Evolutionary conservation across 2,797 vertebrate genomes (phyloP).

Genomic region (Bradypus variegatus): DNA sequence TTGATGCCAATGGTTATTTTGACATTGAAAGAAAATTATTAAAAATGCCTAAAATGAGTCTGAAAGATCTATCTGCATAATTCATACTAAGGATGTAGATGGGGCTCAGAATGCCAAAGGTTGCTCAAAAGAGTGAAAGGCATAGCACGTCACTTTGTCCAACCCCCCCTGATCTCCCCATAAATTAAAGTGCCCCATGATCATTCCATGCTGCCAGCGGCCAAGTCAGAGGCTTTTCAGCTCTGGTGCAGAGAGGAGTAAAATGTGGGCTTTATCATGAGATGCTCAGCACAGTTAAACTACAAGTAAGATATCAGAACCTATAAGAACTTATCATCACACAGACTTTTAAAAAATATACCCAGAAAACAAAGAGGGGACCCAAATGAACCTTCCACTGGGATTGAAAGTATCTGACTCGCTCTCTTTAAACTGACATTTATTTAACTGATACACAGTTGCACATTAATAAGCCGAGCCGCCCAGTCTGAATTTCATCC

Average conservation of each 20-base stretch:
- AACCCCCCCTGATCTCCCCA: background rate
- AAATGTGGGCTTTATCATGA: background rate
- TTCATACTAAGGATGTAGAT: background rate
- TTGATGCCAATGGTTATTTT: conserved; percentile 11
- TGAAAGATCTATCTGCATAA: background rate
- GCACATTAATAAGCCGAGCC: background rate
- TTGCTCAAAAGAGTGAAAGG: background rate
- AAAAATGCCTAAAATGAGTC: conserved; percentile 16
- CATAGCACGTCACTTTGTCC: background rate
- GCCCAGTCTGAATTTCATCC: background rate
- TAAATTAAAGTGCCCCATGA: background rate
- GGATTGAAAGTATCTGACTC: background rate
- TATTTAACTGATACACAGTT: background rate
- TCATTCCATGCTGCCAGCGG: background rate
- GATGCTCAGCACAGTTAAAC: background rate
- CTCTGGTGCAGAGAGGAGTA: background rate
- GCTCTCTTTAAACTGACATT: background rate
- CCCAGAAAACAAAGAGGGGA: background rate
- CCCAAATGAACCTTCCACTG: background rate
- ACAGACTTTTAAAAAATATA: background rate
- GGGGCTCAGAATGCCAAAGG: background rate
- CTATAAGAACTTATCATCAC: background rate
- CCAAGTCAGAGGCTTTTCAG: background rate
- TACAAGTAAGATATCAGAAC: background rate
- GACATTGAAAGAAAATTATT: conserved; percentile 38